Base-by-base conservation (phyloP, 35 echinoderm and acorn worm genomes). In the Amphiura filiformis region DNA sequence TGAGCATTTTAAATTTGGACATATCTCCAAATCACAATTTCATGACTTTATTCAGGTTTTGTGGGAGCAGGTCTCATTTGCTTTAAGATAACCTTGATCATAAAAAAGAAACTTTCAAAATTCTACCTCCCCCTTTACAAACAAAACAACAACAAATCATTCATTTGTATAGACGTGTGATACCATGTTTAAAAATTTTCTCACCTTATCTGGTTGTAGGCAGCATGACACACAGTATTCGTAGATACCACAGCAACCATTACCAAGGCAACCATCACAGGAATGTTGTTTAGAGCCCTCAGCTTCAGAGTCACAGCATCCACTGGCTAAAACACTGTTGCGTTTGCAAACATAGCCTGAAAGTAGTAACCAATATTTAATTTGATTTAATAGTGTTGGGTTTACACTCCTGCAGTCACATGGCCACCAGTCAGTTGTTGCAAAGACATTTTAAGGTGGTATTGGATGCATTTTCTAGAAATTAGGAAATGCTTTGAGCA, bases 171-270 rank as follows among this genome's bases (percentile, higher is more conserved):
- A 36, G 26, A 11, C 17, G 41, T 80, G 32, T 26, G 12, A 18
- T 35, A 31, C 22, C 31, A 23, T 75, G 26, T 41, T 20, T 31
- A 32, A 15, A 9, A 76, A 42, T n/a, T n/a, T n/a, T n/a, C 57
- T 30, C 84, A 98, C 96, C 93, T 98, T 98, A 38, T 98, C 92
- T 39, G 96, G 96, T 32, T 94, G 93, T 34, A 98, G 70, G 86
- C 96, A 98, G 40, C 96, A 98, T 28, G 96, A 98, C 4, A 98
- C 96, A 64, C 96, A 98, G 44, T 94, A 84, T 40, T 98, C 96
- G 52, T 98, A 98, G 17, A 92, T 56, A 44, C 81, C 79, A 87
- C 96, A 98, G 81, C 96, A 98, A 78, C 90, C 86, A 34, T 89
- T 92, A 34, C 82, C 83, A n/a, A 81, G 87, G 79, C 96, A 98